Evolutionary conservation across 2,888 invertebrate genomes (phyloP), one percentile per base, ranked within the genome.

Genomic region (Dusona sp.): DNA sequence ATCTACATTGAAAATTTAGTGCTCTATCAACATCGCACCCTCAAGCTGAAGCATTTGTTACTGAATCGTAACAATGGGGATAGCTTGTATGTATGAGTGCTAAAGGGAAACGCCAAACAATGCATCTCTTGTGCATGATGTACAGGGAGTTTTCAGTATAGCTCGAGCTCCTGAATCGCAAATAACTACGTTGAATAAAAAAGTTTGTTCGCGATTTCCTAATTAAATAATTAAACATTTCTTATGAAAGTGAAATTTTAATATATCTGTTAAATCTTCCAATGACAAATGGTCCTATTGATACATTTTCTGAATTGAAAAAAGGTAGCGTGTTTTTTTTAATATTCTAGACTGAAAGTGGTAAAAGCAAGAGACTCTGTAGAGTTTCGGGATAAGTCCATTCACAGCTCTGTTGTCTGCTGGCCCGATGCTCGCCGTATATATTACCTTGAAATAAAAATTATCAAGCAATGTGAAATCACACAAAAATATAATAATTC

Each of bases 21-120:
- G 51, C 51, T 48, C 33, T 38, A 78, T 78, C 78, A 51, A 67
- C 67, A 51, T 78, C 22, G 48, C 42, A 57, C 48, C 45, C 64
- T 33, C 25, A 42, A 13, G 9, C 36, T 61, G 0, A 42, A 16
- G 33, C 65, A 36, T 36, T 78, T 65, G 51, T 78, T 67, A 65
- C 64, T 22, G 61, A 67, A 48, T 85, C 54, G 70, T 72, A 85
- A 81, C 81, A 84, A 81, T 81, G 80, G 72, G 61, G 25, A 61
- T 45, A 33, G 54, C 57, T 29, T 25, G 68, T 45, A 19, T 9
- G 67, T 65, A 67, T 57, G 65, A 67, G 73, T 79, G 68, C 77
- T 25, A 84, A 77, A 84, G 65, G 84, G 84, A 84, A 84, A 84
- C 81, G 48, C 61, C 84, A 80, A 80, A 81, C 84, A 84, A 84